Evolutionary conservation across 2,888 invertebrate species (phyloP), one percentile per base, ranked within the genome.

Genomic region (Ecliptopera silaceata): DNA sequence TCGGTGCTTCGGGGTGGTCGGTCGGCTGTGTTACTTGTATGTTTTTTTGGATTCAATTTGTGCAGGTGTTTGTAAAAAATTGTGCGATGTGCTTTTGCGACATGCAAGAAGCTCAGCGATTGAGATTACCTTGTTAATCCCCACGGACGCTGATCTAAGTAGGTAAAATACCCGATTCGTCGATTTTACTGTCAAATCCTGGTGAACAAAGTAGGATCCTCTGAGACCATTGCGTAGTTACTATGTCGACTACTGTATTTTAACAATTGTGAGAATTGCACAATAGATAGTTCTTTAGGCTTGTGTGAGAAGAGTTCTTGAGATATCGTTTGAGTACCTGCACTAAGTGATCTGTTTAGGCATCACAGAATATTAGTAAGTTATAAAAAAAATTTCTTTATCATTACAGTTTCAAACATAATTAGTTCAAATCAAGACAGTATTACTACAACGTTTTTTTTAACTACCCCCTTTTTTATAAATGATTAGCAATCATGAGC

Each of bases 1-100:
- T 78, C 80, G 77, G 75, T 74, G 6, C 70, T 64, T 70, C 44
- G 74, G 78, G 82, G 79, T 81, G 80, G 82, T 72, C 80, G 74
- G n/a, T n/a, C 69, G 59, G 69, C 65, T 51, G 63, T 59, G 71
- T 66, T 13, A 34, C 68, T 26, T 68, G 58, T 66, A 69, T 75
- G 77, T 74, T 74, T 80, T 72, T 78, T 71, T 75, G 8, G 74
- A 45, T 53, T 48, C 17, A 71, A 26, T 74, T 75, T 73, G 68
- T 74, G 74, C 72, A 73, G 71, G 71, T 76, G 72, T 68, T 66
- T 15, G 45, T 64, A 49, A 56, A 56, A 51, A 56, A 18, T 49
- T 62, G 53, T 60, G 56, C 64, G 61, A 56, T 47, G 41, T 57
- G 54, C 66, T 51, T 39, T 44, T 56, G 61, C 68, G 68, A 69